A percentile compares a stretch with the other conserved stretches of the same genome.
These are phyloP conservation scores for Cherax quadricarinatus DNA, from an alignment of 1,140 invertebrate species.

Conservation along the genomic window DNA sequence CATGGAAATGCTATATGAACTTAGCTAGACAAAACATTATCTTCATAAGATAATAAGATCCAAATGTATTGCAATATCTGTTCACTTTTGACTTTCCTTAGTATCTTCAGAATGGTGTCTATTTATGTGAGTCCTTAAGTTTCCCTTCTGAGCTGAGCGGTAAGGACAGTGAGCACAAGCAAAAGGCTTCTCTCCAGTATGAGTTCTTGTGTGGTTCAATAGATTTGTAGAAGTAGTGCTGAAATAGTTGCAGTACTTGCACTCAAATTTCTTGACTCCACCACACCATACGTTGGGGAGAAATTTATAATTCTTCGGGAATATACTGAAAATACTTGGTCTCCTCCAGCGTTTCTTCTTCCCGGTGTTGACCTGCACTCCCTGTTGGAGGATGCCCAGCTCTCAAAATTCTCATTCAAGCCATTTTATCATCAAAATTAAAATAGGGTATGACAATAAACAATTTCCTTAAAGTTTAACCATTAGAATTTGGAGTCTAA, in stretches of 20 bases:
- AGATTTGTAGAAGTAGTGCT: constrained; percentile 50
- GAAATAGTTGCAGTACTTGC: constrained; percentile 56
- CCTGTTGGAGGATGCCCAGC: constrained; percentile 61
- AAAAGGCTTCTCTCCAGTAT: constrained; percentile 49
- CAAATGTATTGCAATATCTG: neutral
- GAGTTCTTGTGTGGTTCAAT: constrained; percentile 46
- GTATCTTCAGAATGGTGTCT: constrained; percentile 18
- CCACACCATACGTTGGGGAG: constrained; percentile 35
- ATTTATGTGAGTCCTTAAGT: constrained; percentile 50
- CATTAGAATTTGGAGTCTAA: neutral
- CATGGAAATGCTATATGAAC: too few relatives aligned
- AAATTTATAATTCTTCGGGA: constrained; percentile 16
- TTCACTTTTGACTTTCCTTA: neutral
- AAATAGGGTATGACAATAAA: neutral
- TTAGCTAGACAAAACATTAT: too few relatives aligned
- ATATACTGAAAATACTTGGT: constrained; percentile 11
- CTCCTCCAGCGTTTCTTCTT: constrained; percentile 22
- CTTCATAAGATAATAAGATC: too few relatives aligned
- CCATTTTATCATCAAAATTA: constrained; percentile 34
- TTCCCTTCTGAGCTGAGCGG: constrained; percentile 46
- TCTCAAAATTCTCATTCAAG: constrained; percentile 44
- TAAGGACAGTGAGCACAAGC: constrained; percentile 46
- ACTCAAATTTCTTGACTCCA: constrained; percentile 53
- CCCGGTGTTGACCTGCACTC: constrained; percentile 21
- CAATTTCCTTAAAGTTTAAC: neutral